phyloP scores from a whole-genome alignment of 2,888 invertebrate genomes.

The Drosophila flavopinicola region DNA sequence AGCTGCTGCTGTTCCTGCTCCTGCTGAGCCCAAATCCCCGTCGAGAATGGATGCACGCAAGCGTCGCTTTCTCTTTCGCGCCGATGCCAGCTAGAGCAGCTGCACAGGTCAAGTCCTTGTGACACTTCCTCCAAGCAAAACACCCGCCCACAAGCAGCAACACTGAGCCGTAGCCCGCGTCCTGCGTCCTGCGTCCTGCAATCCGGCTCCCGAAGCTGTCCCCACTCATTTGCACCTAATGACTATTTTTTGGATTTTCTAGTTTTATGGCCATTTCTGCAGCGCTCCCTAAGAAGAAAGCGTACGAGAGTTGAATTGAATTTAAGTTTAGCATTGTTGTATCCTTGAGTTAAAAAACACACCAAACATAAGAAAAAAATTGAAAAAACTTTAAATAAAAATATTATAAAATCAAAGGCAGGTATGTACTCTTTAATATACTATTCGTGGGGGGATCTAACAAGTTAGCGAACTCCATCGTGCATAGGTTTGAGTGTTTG shows the following conservation, averaged over 20 bases:
- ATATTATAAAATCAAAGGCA: conserved; percentile 30
- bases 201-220: conserved; percentile 18
- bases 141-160: conserved; percentile 37
- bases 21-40: conserved; percentile 78
- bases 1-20: conserved; percentile 71
- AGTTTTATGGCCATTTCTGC: conserved; percentile 68
- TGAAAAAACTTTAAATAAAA: conserved; percentile 47
- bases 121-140: conserved; percentile 11
- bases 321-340: conserved; percentile 67
- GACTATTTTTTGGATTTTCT: conserved; percentile 59
- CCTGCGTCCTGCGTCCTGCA: not conserved
- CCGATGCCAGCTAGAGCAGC: conserved; percentile 81
- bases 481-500: conserved; percentile 78
- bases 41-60: conserved; percentile 85
- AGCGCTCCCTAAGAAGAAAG: conserved; percentile 6
- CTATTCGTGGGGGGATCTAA: not conserved
- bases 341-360: conserved; percentile 44
- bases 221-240: conserved; percentile 58
- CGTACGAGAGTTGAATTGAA: conserved; percentile 54
- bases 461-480: conserved; percentile 68
- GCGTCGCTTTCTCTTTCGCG: conserved; percentile 84
- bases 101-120: not conserved
- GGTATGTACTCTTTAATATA: conserved; percentile 3
- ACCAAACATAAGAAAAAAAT: conserved; percentile 37
- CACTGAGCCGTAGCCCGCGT: conserved; percentile 29